Evolutionary conservation across 2,113 vertebrate species (phyloP), one percentile per base, ranked within the genome.

Genomic region (Trochalopteron elliotii): DNA sequence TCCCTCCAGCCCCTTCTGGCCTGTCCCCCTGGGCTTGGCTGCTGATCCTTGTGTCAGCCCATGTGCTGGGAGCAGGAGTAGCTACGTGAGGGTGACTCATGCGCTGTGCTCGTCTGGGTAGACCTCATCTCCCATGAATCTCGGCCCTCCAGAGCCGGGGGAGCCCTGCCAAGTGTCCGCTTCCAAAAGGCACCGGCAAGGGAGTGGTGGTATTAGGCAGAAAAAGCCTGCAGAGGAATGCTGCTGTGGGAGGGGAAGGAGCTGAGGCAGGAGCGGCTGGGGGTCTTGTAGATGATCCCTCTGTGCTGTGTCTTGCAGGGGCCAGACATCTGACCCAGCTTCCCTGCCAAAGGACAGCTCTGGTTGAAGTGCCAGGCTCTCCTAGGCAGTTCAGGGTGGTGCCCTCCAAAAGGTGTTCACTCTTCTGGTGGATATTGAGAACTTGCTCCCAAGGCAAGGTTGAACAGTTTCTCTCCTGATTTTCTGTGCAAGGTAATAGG

Each of bases 111-210:
- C 56, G 57, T 64, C 94, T 20, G 70, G 81, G 42, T 74, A 91
- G 94, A 94, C 72, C 71, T 92, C 93, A 95, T 91, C 83, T 17
- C 52, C 2, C 59, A 93, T 94, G 93, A 87, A 94, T 96, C 93
- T 12, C 5, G 2, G 55, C 44, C 10, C 12, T 42, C 49, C 40
- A 1, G 69, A 68, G 89, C 65, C 28, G 3, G 18, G 83, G 91
- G 77, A 91, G 77, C 89, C 37, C 4, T 18, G 44, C 87, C 96
- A 95, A 90, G 63, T 31, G 39, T 84, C 82, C 0, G 7, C 67
- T 90, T 89, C 86, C 91, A 65, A 68, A 83, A 69, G 83, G 92
- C 90, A 82, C 44, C 57, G 1, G 69, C 72, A 2, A 83, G 89
- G 95, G 89, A 92, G 94, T 57, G 94, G 94, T 89, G 55, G 72